Evolutionary conservation across 2,888 invertebrate genomes (phyloP).

Genomic region (Drosophila pseudotakahashii): DNA sequence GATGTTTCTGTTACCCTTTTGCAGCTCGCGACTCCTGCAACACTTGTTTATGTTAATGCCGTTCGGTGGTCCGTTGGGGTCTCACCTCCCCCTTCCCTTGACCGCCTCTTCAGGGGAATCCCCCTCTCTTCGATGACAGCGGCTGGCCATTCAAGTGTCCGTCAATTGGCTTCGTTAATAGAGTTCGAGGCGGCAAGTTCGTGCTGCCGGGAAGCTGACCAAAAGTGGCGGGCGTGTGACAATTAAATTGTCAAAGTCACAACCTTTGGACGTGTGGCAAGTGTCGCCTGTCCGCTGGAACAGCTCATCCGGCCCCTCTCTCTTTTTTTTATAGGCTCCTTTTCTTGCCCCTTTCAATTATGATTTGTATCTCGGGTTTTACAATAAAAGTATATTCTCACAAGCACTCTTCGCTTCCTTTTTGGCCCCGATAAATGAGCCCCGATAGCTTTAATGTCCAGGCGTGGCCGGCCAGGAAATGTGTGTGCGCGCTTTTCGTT

Average conservation of each 20-base stretch:
- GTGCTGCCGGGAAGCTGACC: conserved; percentile 57
- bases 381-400: conserved; percentile 51
- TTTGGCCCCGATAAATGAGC: conserved; percentile 65
- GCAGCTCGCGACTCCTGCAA: conserved; percentile 38
- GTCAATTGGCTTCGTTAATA: conserved; percentile 78
- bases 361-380: conserved; percentile 64
- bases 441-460: conserved; percentile 55
- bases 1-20: conserved; percentile 68
- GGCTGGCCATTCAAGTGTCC: conserved; percentile 75
- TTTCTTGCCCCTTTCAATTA: conserved; percentile 75
- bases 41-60: conserved; percentile 76
- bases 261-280: conserved; percentile 75
- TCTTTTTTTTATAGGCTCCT: too few species aligned
- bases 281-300: conserved; percentile 50
- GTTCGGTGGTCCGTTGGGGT: conserved; percentile 23
- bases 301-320: conserved; percentile 23
- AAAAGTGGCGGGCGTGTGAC: conserved; percentile 81
- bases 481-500: conserved; percentile 19
- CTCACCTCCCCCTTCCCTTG: conserved; percentile 1
- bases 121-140: conserved; percentile 58
- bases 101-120: background rate
- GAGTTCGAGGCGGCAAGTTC: conserved; percentile 69
- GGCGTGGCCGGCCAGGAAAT: conserved; percentile 36
- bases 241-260: conserved; percentile 79
- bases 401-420: conserved; percentile 38